Conservation (phyloP, 2,797 vertebrate genomes). For the Antrozous pallidus region DNA sequence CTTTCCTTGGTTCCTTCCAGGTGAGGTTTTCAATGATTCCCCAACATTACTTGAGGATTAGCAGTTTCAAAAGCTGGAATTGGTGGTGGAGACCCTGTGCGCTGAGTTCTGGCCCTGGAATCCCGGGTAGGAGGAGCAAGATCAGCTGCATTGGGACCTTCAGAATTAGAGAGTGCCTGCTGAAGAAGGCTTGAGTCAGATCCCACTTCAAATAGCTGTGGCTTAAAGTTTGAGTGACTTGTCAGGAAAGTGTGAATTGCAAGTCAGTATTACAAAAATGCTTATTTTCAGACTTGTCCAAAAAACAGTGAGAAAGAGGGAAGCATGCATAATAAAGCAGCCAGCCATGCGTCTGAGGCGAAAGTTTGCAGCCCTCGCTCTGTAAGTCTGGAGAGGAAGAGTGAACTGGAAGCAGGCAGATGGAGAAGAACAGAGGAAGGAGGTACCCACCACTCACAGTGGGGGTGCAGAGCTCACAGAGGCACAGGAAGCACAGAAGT, state of each 20-base stretch:
- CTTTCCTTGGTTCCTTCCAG: neutral
- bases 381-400: neutral
- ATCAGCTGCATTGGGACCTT: neutral
- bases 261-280: constrained; percentile 62
- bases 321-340: constrained; percentile 41
- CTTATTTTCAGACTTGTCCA: constrained; percentile 70
- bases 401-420: neutral
- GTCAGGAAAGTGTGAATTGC: constrained; percentile 69
- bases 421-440: neutral
- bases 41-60: neutral
- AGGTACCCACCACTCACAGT: neutral
- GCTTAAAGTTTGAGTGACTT: constrained; percentile 58
- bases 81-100: neutral
- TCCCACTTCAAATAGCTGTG: constrained; percentile 8
- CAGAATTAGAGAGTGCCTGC: neutral
- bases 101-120: neutral
- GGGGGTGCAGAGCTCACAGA: neutral
- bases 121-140: neutral
- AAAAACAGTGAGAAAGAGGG: constrained; percentile 49
- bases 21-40: neutral
- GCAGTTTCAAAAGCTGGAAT: neutral
- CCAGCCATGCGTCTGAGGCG: neutral
- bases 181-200: constrained; percentile 19
- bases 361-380: neutral
- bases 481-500: neutral